phyloP scores from a whole-genome alignment of 2,797 vertebrate genomes.

The Pristis pectinata region DNA sequence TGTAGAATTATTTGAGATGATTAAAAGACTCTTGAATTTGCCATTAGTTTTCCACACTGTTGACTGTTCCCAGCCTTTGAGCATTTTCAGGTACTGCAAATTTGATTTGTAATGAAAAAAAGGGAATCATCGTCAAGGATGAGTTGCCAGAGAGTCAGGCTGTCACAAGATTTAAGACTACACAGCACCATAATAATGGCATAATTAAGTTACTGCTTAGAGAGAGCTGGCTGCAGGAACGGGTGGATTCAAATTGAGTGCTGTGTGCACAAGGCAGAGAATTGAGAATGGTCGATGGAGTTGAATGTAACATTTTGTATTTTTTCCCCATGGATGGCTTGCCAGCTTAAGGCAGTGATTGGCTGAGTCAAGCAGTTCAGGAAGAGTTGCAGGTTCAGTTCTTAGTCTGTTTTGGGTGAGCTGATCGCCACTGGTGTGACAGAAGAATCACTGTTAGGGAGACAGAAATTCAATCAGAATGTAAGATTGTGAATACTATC shows the following conservation, averaged over 20 bases:
- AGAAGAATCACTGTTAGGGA: background rate
- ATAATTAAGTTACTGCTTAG: slow-evolving; percentile 75
- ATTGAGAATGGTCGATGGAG: background rate
- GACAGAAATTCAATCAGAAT: background rate
- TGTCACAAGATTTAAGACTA: slow-evolving; percentile 63
- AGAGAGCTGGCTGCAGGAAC: slow-evolving; percentile 47
- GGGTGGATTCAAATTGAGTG: background rate
- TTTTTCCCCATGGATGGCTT: background rate
- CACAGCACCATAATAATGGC: slow-evolving; percentile 72
- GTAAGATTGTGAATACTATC: background rate
- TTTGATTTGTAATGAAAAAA: slow-evolving; percentile 60
- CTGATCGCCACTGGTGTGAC: background rate
- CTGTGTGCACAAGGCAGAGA: background rate
- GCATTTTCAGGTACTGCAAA: slow-evolving; percentile 21
- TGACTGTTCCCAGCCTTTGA: slow-evolving; percentile 10
- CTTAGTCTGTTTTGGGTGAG: background rate
- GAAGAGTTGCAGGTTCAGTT: background rate
- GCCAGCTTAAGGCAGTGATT: background rate
- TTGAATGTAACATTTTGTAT: background rate
- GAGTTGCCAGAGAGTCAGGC: slow-evolving; percentile 71
- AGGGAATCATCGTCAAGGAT: slow-evolving; percentile 73
- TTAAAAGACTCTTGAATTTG: slow-evolving; percentile 33
- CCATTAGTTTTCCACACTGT: background rate
- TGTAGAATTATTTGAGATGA: slow-evolving; percentile 5
- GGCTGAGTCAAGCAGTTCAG: background rate